phyloP scores from a whole-genome alignment of 1,140 invertebrate genomes.

The Chymomyza costata region DNA sequence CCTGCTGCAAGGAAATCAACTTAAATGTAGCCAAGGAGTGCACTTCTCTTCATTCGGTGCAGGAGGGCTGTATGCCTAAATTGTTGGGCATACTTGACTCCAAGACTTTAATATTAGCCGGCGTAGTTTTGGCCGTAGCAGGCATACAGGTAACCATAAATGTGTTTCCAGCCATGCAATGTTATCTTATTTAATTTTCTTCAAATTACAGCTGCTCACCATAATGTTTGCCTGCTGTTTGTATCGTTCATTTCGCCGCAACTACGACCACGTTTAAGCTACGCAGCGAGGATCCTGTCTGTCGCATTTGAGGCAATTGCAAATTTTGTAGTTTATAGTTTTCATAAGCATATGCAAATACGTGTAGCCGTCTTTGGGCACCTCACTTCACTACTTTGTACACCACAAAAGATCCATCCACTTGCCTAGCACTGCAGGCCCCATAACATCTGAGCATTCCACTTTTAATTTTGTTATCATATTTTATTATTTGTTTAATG shows the following conservation, averaged over 20 bases:
- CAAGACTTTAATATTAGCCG: slow-evolving; percentile 84
- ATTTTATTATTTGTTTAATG: no score
- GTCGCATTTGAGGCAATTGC: slow-evolving; percentile 37
- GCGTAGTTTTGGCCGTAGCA: slow-evolving; percentile 86
- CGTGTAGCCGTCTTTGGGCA: slow-evolving; percentile 31
- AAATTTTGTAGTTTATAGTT: slow-evolving; percentile 45
- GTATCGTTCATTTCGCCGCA: slow-evolving; percentile 90
- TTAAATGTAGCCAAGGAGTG: slow-evolving; percentile 76
- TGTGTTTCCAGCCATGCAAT: not conserved
- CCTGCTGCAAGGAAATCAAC: slow-evolving; percentile 81
- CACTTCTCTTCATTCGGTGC: slow-evolving; percentile 76
- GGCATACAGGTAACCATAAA: slow-evolving; percentile 80
- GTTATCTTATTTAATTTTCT: not conserved
- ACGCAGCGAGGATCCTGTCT: slow-evolving; percentile 57
- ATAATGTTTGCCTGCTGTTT: slow-evolving; percentile 92
- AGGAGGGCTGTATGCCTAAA: slow-evolving; percentile 81
- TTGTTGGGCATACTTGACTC: slow-evolving; percentile 80
- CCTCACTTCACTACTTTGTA: not conserved
- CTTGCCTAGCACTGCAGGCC: slow-evolving; percentile 8
- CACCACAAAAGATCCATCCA: not conserved
- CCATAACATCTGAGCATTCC: not conserved
- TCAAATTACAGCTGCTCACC: slow-evolving; percentile 84
- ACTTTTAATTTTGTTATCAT: not conserved
- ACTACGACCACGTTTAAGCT: slow-evolving; percentile 91
- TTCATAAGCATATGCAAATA: slow-evolving; percentile 33